These are phyloP conservation scores for Distichodus sexfasciatus DNA, from an alignment of 2,797 vertebrate genomes.

Conservation along the genomic window DNA sequence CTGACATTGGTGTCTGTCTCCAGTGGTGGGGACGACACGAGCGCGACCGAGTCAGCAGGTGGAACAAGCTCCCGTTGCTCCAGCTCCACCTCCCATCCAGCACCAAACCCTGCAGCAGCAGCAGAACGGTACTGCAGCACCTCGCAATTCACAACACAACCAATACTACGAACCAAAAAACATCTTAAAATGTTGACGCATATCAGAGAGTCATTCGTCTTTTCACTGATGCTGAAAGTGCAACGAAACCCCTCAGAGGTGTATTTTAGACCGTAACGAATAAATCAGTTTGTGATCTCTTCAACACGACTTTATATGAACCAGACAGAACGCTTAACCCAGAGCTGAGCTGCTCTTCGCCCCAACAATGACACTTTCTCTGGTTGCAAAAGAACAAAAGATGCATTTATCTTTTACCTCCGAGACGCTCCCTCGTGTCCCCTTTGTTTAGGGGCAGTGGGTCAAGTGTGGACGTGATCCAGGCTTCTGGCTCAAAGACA, in stretches of 20 bases:
- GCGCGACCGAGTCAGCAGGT: slow-evolving; percentile 86
- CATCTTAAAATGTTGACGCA: no score
- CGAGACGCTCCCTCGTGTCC: slow-evolving; percentile 85
- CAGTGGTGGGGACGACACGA: slow-evolving; percentile 84
- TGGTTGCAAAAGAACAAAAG: slow-evolving; percentile 18
- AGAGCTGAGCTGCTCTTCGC: slow-evolving; percentile 8
- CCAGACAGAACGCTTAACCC: not conserved
- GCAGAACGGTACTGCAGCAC: slow-evolving; percentile 84
- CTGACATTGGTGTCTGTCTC: not conserved
- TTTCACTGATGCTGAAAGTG: no score
- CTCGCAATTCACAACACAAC: not conserved
- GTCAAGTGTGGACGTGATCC: no score
- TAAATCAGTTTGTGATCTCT: not conserved
- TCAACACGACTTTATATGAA: slow-evolving; percentile 5
- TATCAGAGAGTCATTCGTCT: no score
- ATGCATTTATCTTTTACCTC: slow-evolving; percentile 56
- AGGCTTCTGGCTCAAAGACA: no score
- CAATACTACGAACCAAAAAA: not conserved
- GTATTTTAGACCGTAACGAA: no score
- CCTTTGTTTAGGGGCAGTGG: slow-evolving; percentile 50
- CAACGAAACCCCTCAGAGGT: no score
- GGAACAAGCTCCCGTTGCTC: slow-evolving; percentile 69
- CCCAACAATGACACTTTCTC: slow-evolving; percentile 12
- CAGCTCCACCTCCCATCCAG: slow-evolving; percentile 71
- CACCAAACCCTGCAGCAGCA: slow-evolving; percentile 81